A percentile compares a stretch with the other conserved stretches of the same genome.
phyloP scores from a whole-genome alignment of 2,797 vertebrate genomes.

The Mormyrus hasselquistii region DNA sequence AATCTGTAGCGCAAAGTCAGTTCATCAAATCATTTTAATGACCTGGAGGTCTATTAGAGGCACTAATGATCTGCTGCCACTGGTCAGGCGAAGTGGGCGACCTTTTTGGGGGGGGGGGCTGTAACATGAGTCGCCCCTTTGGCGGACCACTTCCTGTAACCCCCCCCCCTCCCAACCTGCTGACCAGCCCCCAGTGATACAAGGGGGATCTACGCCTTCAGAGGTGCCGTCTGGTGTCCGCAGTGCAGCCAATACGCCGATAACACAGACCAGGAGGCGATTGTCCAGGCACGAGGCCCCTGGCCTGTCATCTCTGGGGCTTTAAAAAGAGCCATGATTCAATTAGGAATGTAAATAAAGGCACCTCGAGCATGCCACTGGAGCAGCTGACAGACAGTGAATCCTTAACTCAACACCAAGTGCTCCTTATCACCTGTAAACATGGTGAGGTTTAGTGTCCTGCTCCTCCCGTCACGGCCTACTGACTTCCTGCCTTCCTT shows the following conservation, averaged over 20 bases:
- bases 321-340: neutral
- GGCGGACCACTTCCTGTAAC: neutral
- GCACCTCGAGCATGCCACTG: neutral
- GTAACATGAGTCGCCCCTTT: neutral
- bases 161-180: neutral
- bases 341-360: neutral
- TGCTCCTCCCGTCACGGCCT: neutral
- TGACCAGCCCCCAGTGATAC: neutral
- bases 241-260: neutral
- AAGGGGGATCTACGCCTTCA: neutral
- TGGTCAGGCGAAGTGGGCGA: neutral
- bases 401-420: neutral
- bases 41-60: neutral
- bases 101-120: neutral
- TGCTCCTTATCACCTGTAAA: neutral
- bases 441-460: neutral
- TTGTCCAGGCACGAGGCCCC: neutral
- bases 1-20: conserved; percentile 1
- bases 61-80: neutral
- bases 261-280: neutral
- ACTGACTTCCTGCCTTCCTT: neutral
- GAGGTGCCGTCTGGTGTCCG: neutral
- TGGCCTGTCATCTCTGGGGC: neutral
- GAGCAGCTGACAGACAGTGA: neutral
- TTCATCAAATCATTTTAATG: neutral